Evolutionary conservation across 2,888 invertebrate genomes (phyloP), one percentile per base, ranked within the genome.

Genomic region (Diarsia mendica): DNA sequence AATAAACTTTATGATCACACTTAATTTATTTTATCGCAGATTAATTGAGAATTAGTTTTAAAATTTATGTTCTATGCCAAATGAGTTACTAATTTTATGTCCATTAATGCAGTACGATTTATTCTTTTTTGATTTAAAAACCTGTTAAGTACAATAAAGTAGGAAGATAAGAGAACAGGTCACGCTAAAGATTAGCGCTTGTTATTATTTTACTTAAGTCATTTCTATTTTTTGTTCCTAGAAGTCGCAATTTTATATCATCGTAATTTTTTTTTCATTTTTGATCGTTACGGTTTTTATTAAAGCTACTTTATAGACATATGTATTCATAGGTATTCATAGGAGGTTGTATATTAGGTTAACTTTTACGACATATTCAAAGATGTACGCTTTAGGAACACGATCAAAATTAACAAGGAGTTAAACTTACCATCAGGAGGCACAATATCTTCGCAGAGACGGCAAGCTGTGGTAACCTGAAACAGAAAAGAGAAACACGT

Each of bases 391-490:
- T 28, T 64, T 48, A 15, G 2, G 2, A 33, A 13, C 1, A 49
- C 8, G 2, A 44, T 51, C 1, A 67, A 20, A 18, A 11, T 28
- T 13, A 1, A 0, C 28, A 39, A 20, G 15, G 3, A 48, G 8
- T 49, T 5, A 28, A 79, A 97, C 98, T 97, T 93, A 98, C 98
- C 98, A 98, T 98, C 97, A 98, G 98, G 98, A 98, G 98, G 98
- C 98, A 98, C 98, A 98, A 98, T 98, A 98, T 98, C 98, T 98
- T 98, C 97, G 98, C 98, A 98, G 98, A 98, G 97, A 98, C 98
- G 98, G 98, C 98, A 98, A 98, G 98, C 98, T 98, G 98, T 98
- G 98, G 98, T 98, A 98, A 98, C 98, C 98, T 98, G 97, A n/a
- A 97, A 98, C 92, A 91, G 89, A 89, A 61, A 46, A 90, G 85